Base-by-base conservation (phyloP, 2,797 vertebrate genomes). In the Rhabdomys pumilio region DNA sequence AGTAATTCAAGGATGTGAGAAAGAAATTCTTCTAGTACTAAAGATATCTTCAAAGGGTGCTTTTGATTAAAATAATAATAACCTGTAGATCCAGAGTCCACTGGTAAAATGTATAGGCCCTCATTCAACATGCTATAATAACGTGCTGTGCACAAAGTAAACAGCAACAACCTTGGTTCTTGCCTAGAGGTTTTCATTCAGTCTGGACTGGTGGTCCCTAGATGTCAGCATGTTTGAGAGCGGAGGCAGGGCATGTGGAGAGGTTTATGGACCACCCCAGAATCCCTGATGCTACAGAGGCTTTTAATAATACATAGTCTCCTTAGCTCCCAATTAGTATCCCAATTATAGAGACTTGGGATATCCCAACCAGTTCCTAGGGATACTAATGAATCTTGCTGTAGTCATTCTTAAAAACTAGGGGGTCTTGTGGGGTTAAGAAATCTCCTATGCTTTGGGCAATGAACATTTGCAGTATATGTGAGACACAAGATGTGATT, bases 31-130 rank as follows among this genome's bases (percentile, higher is more conserved):
- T 69, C 61, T 85, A 4, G 72, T 94, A 73, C 88, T 94, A 72
- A 69, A 84, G 44, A 87, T 29, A 22, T 91, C 77, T 67, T 53
- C 79, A 50, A 89, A 96, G 85, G 10, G 17, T 77, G n/a, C 63
- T 89, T 93, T 89, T 50, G 85, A 79, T 89, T 34, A 47, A 80
- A 91, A 95, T 85, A 72, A 91, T 81, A 91, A 81, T n/a, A 50
- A 82, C 79, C 31, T 41, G 29, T 14, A 59, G 93, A 85, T 47
- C 63, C 20, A 63, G 55, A 89, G 77, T 82, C 82, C 83, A 83
- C 85, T 88, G 53, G 44, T 80, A 4, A 61, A 85, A 61, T 31
- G 1, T 31, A 13, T 22, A 89, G 55, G 20, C 41, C 55, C 10
- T 90, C 9, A 67, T 65, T 59, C 59, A 85, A 29, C 34, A 17